Evolutionary conservation across 2,113 vertebrate species (phyloP).

Genomic region (Mionectes macconnelli): DNA sequence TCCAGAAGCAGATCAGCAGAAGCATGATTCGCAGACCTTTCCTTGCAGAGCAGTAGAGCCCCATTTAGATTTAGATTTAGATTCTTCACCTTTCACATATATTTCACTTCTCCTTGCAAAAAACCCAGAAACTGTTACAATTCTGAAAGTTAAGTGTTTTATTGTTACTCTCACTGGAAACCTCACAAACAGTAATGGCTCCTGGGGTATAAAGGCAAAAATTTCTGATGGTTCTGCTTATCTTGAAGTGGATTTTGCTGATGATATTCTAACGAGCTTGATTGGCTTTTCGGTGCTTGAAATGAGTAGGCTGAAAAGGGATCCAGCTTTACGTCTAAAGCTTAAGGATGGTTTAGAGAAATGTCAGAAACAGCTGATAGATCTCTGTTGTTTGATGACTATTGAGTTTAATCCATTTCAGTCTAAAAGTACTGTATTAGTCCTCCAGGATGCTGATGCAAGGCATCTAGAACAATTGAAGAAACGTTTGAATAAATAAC

Average conservation of each 20-base stretch:
- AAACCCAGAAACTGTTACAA: constrained; percentile 1
- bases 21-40: background rate
- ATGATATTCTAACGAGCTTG: constrained; percentile 83
- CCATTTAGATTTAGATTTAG: background rate
- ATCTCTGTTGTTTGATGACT: constrained; percentile 91
- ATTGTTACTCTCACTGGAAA: constrained; percentile 93
- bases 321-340: constrained; percentile 74
- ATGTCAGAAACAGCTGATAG: constrained; percentile 82
- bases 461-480: constrained; percentile 77
- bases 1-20: background rate
- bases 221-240: constrained; percentile 92
- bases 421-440: constrained; percentile 76
- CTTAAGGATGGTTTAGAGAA: constrained; percentile 82
- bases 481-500: constrained; percentile 72
- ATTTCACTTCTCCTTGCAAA: constrained; percentile 38
- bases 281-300: constrained; percentile 91
- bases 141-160: constrained; percentile 84
- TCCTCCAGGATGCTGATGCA: constrained; percentile 72
- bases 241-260: constrained; percentile 86
- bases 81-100: constrained; percentile 44
- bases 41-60: background rate
- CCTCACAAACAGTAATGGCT: constrained; percentile 78
- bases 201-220: constrained; percentile 84
- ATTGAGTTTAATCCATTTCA: constrained; percentile 74
- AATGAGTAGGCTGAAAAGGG: constrained; percentile 60